phyloP scores from a whole-genome alignment of 1,140 invertebrate species.

The Apis florea region DNA sequence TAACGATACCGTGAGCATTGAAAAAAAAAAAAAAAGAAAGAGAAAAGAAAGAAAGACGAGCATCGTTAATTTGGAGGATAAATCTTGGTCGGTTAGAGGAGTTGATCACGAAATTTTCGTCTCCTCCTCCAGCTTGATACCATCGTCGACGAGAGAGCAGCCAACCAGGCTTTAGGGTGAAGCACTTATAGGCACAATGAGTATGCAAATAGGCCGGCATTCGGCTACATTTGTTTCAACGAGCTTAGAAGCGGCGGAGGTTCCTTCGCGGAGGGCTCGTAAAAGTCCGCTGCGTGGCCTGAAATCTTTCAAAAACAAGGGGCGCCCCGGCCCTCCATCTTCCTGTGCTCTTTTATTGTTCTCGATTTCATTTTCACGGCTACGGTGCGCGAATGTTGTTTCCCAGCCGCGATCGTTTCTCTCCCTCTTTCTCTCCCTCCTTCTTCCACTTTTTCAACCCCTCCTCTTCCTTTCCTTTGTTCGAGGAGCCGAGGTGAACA shows the following conservation, averaged over 20 bases:
- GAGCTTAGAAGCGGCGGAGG: constrained; percentile 51
- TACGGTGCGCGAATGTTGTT: constrained; percentile 14
- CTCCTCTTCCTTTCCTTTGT: background rate
- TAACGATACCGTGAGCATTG: background rate
- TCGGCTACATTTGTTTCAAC: constrained; percentile 67
- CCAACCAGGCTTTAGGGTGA: constrained; percentile 60
- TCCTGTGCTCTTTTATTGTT: constrained; percentile 56
- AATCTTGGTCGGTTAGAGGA: constrained; percentile 31
- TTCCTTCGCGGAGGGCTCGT: constrained; percentile 51
- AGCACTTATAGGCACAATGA: constrained; percentile 63
- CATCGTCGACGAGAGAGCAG: constrained; percentile 40
- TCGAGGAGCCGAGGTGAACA: background rate
- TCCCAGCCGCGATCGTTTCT: background rate
- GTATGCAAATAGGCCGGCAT: constrained; percentile 69
- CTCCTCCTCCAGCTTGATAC: constrained; percentile 10
- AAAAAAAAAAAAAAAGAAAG: constrained; percentile 1
- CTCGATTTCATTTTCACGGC: constrained; percentile 54
- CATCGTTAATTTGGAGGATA: constrained; percentile 4
- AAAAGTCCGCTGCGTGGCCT: constrained; percentile 53
- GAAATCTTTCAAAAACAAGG: constrained; percentile 63
- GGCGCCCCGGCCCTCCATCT: constrained; percentile 38
- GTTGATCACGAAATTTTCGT: constrained; percentile 40
- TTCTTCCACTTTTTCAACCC: background rate
- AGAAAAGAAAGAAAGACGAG: background rate
- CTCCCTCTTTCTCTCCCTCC: background rate